These are phyloP conservation scores for Cossypha niveicapilla DNA, from an alignment of 2,797 vertebrate genomes.

Conservation along the genomic window DNA sequence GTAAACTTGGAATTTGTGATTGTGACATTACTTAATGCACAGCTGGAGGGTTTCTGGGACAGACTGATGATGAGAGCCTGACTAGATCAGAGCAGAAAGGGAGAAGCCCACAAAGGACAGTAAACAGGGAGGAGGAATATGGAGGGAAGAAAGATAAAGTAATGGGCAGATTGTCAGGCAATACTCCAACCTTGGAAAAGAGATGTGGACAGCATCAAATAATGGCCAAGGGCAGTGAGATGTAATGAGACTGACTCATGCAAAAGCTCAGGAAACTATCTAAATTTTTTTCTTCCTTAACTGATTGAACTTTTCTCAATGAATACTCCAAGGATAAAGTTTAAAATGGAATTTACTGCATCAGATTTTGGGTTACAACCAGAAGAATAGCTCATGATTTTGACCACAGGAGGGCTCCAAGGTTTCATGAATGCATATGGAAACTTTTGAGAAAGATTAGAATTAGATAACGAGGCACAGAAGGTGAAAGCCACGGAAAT, in stretches of 20 bases:
- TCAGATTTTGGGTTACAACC: not conserved
- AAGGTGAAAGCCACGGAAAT: not conserved
- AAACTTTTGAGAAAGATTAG: not conserved
- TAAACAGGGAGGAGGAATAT: not conserved
- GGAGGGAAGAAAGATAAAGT: not conserved
- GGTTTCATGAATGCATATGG: constrained; percentile 25
- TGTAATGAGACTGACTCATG: not conserved
- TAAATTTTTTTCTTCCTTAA: not conserved
- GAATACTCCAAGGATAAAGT: not conserved
- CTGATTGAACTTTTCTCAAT: not conserved
- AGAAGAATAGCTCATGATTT: not conserved
- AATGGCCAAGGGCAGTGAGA: not conserved
- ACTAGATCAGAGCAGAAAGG: not conserved
- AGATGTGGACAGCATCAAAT: not conserved
- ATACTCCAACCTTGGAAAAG: not conserved
- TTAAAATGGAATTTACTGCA: not conserved
- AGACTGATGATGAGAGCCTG: not conserved
- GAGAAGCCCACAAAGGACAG: not conserved
- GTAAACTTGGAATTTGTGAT: not conserved
- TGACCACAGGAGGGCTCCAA: constrained; percentile 64
- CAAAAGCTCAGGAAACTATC: not conserved
- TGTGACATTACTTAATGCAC: not conserved
- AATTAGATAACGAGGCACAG: not conserved
- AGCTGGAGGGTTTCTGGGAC: not conserved
- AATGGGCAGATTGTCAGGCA: not conserved